Evolutionary conservation across 2,888 invertebrate species (phyloP).

Genomic region (Synergus laeviventris): DNA sequence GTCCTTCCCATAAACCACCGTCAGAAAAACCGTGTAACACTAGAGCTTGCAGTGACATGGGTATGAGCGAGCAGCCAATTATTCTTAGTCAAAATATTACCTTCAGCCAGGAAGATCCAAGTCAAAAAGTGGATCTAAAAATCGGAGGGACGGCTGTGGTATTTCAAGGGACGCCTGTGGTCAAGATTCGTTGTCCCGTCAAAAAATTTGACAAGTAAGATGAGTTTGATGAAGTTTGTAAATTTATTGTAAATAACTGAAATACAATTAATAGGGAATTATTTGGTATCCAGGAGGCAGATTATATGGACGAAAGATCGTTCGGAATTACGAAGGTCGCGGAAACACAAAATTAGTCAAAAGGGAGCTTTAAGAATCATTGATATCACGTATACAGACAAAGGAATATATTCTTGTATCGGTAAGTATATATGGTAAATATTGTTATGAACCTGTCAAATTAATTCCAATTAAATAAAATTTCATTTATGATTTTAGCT

Average conservation of each 20-base stretch:
- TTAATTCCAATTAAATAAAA: not conserved
- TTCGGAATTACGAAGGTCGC: slow-evolving; percentile 85
- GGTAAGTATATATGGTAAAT: slow-evolving; percentile 74
- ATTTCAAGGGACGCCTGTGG: slow-evolving; percentile 89
- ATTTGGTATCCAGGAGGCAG: slow-evolving; percentile 79
- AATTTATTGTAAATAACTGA: not conserved
- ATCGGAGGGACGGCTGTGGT: slow-evolving; percentile 94
- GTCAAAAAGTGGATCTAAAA: slow-evolving; percentile 87
- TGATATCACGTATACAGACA: slow-evolving; percentile 87
- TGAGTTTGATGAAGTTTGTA: not conserved
- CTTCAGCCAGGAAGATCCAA: slow-evolving; percentile 89
- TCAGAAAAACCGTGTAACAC: slow-evolving; percentile 91
- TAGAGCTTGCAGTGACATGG: slow-evolving; percentile 83
- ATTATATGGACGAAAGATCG: slow-evolving; percentile 95
- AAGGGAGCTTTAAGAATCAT: slow-evolving; percentile 93
- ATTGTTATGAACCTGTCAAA: not conserved
- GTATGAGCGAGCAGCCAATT: slow-evolving; percentile 84
- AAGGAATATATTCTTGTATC: slow-evolving; percentile 91
- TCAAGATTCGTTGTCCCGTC: slow-evolving; percentile 96
- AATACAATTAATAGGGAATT: not conserved
- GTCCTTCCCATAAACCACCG: slow-evolving; percentile 85
- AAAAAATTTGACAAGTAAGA: slow-evolving; percentile 81
- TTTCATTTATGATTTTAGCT: slow-evolving; percentile 72
- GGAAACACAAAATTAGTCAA: slow-evolving; percentile 91
- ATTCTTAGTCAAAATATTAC: slow-evolving; percentile 86